These are phyloP conservation scores for Bemisia tabaci DNA, from an alignment of 1,140 invertebrate species.

Conservation along the genomic window DNA sequence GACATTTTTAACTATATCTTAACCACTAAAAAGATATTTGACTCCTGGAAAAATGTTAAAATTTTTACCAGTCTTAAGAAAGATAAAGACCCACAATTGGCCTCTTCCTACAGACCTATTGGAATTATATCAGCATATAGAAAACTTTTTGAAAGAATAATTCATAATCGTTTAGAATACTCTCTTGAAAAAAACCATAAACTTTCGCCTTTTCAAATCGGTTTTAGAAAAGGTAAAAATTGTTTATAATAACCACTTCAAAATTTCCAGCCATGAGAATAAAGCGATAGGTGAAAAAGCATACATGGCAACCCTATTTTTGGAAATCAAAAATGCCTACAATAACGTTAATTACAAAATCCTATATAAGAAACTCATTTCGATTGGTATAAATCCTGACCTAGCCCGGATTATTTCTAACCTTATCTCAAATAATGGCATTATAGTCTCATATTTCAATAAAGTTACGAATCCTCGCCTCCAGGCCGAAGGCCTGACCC, in stretches of 20 bases:
- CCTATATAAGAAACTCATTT: neutral
- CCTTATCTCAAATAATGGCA: neutral
- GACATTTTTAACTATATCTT: neutral
- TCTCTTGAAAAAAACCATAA: neutral
- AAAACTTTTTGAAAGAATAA: neutral
- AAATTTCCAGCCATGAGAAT: neutral
- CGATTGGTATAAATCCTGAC: neutral
- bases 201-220: conserved; percentile 13
- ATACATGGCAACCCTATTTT: neutral
- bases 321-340: neutral
- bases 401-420: neutral
- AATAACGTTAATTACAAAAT: neutral
- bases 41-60: neutral
- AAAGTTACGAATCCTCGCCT: neutral
- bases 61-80: neutral
- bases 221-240: neutral
- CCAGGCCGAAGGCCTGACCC: neutral
- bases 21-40: neutral
- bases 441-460: neutral
- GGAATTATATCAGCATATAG: neutral
- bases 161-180: neutral
- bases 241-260: neutral
- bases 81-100: neutral
- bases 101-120: neutral
- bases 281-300: neutral